Evolutionary conservation across 2,888 invertebrate genomes (phyloP), one percentile per base, ranked within the genome.

Genomic region (Stictocephala bisonia): DNA sequence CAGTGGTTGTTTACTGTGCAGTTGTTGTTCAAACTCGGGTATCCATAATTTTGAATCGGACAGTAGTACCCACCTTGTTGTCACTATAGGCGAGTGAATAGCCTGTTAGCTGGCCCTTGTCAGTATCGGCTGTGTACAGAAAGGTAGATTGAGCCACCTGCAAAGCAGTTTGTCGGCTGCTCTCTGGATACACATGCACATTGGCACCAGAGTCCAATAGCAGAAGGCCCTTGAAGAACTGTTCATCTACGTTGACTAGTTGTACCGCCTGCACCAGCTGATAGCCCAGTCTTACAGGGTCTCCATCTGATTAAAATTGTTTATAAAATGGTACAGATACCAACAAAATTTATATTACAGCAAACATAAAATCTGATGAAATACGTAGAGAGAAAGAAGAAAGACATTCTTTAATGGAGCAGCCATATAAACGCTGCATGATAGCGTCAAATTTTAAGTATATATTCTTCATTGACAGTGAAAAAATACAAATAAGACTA

Each of bases 191-290:
- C 2, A 93, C 88, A 83, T 92, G 89, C 11, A 91, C 88, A 73
- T 86, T 85, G 78, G 91, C 88, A 0, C 88, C 84, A 2, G 86
- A 85, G 78, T 93, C 91, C 18, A 97, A 83, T 69, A 97, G 83
- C 27, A 97, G 80, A 20, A 98, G 85, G 0, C 93, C 92, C 81
- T 93, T 92, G 13, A 97, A 83, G 81, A 92, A 92, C 78, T 93
- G 90, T 50, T 88, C 88, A 79, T 93, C 92, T 0, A 89, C 85
- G 74, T 88, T 88, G 11, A 90, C 91, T 69, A 96, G 82, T 72
- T 95, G 81, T 75, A 92, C 87, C 13, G 90, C 88, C 84, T 97
- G 97, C 79, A 90, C 88, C 70, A 96, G 87, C 82, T 87, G 88
- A 81, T 89, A 91, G 78, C 87, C 87, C 26, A 95, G 84, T 67